Base-by-base conservation (phyloP, 2,113 vertebrate genomes). In the Trichomycterus rosablanca region DNA sequence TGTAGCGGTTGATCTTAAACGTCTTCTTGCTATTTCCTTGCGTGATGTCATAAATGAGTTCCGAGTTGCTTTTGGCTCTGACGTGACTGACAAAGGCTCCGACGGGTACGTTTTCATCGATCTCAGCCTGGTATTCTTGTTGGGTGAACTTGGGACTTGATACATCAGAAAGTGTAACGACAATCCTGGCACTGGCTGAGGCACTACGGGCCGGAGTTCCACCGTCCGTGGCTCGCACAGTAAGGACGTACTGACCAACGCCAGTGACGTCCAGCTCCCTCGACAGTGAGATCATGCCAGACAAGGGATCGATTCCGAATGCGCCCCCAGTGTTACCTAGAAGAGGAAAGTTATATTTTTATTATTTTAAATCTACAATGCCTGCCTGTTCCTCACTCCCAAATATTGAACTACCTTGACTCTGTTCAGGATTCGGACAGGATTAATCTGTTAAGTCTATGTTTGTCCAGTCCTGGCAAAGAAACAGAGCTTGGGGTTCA, bases 121-220 rank as follows among this genome's bases (percentile, higher is more conserved):
- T 85, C 78, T 98, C 95, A 0, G 93, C 91, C 73, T 93, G 92
- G 79, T 96, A 99, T 69, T 98, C 94, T 60, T 82, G 89, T 65
- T 91, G 89, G 19, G 83, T 79, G 73, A 99, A 98, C 66, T 91
- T 93, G 1, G 96, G 95, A 42, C 80, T 87, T 61, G 94, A 95
- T 63, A 92, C 89, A 73, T 94, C 91, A 2, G 96, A 92, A 76
- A 98, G 88, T 0, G 88, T 90, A 71, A 97, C 81, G 61, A 89
- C 86, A 76, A 99, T 86, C n/a, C 88, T 88, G 5, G 89, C 92
- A 4, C 92, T 89, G 23, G 93, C 82, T 2, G 91, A 92, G 59
- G 94, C 89, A 75, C 89, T 93, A 73, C 97, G 81, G 0, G 91
- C 84, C 18, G 94, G 94, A 24, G 90, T 90, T 12, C 96, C 96